Percentiles rank a stretch among this genome's conserved stretches.
Evolutionary conservation across 2,113 vertebrate genomes (phyloP).

Genomic region (Dasypus novemcinctus): DNA sequence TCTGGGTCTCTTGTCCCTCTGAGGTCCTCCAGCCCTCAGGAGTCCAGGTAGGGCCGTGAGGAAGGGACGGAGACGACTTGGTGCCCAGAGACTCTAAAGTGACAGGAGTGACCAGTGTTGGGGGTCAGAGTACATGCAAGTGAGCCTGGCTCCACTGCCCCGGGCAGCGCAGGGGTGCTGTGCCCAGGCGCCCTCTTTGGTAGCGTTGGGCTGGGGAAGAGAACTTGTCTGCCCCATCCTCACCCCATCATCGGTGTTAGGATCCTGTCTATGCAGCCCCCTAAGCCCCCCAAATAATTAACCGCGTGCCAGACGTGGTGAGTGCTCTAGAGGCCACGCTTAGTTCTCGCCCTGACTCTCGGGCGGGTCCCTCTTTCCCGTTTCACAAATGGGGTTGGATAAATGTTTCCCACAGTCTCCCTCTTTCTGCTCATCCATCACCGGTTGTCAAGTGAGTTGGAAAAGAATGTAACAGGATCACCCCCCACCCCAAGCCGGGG

Average conservation of each 20-base stretch:
- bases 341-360: neutral
- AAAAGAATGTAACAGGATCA: neutral
- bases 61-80: neutral
- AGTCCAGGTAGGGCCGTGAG: neutral
- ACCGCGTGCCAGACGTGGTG: neutral
- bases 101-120: neutral
- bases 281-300: neutral
- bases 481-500: neutral
- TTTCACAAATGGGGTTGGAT: neutral
- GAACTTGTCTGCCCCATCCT: neutral
- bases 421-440: neutral
- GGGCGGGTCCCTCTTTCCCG: neutral
- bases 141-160: neutral
- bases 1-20: rapidly evolving
- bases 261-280: neutral
- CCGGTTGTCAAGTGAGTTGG: neutral
- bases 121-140: neutral
- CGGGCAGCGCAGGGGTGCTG: neutral
- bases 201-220: neutral
- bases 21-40: neutral
- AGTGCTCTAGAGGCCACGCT: neutral
- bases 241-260: neutral
- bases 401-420: neutral
- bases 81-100: neutral
- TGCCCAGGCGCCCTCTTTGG: neutral